phyloP scores from a whole-genome alignment of 2,113 vertebrate genomes.

The Casuarius casuarius region DNA sequence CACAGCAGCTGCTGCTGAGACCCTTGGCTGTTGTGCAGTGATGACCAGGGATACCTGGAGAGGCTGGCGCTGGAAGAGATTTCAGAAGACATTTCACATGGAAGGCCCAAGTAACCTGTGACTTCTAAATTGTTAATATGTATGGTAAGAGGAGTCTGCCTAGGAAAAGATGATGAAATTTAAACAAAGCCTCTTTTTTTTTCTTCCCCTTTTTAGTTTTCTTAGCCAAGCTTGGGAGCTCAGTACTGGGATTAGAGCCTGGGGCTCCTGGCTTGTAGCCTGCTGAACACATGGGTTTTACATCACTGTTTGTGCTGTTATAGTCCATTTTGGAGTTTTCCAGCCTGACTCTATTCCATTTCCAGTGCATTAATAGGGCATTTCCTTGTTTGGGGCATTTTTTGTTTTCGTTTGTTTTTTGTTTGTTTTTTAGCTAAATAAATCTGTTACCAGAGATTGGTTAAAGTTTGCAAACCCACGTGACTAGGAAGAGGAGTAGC shows the following conservation, averaged over 20 bases:
- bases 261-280: constrained; percentile 32
- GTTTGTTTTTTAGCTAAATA: not conserved
- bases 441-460: not conserved
- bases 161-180: not conserved
- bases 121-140: not conserved
- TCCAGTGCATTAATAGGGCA: not conserved
- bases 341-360: not conserved
- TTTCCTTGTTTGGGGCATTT: not conserved
- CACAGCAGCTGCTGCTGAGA: not conserved
- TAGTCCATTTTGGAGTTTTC: not conserved
- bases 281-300: constrained; percentile 33
- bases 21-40: not conserved
- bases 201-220: not conserved
- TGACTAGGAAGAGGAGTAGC: not conserved
- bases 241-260: constrained; percentile 24
- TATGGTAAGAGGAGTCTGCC: not conserved
- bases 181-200: not conserved
- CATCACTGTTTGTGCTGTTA: not conserved
- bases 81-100: fast-evolving
- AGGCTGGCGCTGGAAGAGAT: not conserved
- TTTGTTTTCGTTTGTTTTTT: not conserved
- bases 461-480: not conserved
- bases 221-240: not conserved
- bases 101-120: not conserved
- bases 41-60: fast-evolving